Evolutionary conservation across 2,113 vertebrate genomes (phyloP).

Genomic region (Accipiter virgatus): DNA sequence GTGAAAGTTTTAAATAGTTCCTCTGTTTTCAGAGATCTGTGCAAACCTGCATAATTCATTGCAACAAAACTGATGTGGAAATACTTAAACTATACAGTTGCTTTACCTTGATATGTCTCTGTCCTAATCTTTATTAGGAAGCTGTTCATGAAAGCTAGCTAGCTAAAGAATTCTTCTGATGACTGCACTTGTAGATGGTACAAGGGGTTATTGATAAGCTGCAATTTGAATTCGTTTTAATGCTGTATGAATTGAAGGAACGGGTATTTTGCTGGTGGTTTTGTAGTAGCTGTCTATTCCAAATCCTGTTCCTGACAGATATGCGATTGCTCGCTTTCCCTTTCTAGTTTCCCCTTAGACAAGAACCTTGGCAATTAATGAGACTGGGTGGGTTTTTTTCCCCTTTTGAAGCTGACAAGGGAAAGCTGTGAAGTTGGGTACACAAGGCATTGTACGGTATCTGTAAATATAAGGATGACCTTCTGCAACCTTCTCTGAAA

Average conservation of each 20-base stretch:
- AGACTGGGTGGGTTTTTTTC: background rate
- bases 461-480: constrained; percentile 50
- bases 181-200: background rate
- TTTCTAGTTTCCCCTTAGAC: constrained; percentile 9
- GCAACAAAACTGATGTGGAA: background rate
- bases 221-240: background rate
- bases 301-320: constrained; percentile 12
- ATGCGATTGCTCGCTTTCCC: background rate
- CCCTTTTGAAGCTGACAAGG: constrained; percentile 23
- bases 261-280: background rate
- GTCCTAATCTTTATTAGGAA: background rate
- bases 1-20: constrained; percentile 53
- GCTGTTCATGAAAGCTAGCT: background rate
- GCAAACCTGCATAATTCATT: background rate
- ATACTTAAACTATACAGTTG: background rate
- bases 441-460: constrained; percentile 33
- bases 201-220: background rate
- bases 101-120: background rate
- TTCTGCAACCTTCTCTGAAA: constrained; percentile 48
- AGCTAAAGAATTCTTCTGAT: background rate
- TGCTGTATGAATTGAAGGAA: background rate
- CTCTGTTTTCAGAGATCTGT: constrained; percentile 20
- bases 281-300: background rate
- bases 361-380: constrained; percentile 23
- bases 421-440: constrained; percentile 19